Conservation (phyloP, 2,113 vertebrate species). For the Neoarius graeffei region DNA sequence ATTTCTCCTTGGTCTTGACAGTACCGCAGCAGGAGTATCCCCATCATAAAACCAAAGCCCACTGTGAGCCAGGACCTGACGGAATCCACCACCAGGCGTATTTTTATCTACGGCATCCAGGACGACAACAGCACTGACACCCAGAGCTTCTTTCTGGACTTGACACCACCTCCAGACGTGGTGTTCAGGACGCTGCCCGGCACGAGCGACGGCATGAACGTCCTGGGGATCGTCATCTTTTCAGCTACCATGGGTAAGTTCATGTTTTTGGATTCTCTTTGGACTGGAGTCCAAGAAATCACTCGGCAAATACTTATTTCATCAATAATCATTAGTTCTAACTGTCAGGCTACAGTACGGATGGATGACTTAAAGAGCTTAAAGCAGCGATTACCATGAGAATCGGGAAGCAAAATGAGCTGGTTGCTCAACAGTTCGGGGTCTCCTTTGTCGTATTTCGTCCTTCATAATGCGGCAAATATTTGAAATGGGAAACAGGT, state of each 20-base stretch:
- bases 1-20: conserved; percentile 58
- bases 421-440: too few species aligned
- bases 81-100: conserved; percentile 76
- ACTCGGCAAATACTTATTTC: neutral
- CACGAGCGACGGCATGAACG: conserved; percentile 95
- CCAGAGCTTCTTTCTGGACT: conserved; percentile 92
- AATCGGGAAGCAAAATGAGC: neutral
- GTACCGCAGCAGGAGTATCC: conserved; percentile 90
- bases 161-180: conserved; percentile 90
- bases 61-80: conserved; percentile 66
- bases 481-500: too few species aligned
- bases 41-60: conserved; percentile 81
- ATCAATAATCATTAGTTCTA: neutral
- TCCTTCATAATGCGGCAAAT: too few species aligned
- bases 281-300: neutral
- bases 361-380: neutral
- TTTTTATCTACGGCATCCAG: conserved; percentile 88
- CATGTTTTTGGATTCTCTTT: neutral
- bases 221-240: conserved; percentile 97
- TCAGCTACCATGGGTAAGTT: conserved; percentile 93
- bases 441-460: too few species aligned
- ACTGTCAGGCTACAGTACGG: neutral
- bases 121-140: conserved; percentile 87
- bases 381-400: neutral
- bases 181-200: conserved; percentile 89